These are phyloP conservation scores for Drosophila pruinosa DNA, from an alignment of 1,140 invertebrate species.

Conservation along the genomic window DNA sequence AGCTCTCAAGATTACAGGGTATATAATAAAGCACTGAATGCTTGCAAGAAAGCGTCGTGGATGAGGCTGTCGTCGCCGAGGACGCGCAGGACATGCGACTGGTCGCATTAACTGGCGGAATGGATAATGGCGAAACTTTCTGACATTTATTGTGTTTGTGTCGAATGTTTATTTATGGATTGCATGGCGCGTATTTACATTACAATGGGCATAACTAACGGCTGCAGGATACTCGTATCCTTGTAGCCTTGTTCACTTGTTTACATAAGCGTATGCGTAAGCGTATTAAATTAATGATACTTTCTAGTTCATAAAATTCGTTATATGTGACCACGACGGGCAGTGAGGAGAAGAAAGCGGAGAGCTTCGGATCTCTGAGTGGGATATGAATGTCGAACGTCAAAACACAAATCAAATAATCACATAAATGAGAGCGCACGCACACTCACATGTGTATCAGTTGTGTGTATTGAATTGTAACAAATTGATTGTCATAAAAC, in stretches of 20 bases:
- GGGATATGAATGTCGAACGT: slow-evolving; percentile 64
- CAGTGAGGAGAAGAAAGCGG: not conserved
- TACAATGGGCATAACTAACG: slow-evolving; percentile 79
- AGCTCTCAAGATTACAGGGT: not conserved
- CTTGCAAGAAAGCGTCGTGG: slow-evolving; percentile 47
- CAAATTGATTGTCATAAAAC: slow-evolving; percentile 81
- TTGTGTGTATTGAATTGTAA: slow-evolving; percentile 79
- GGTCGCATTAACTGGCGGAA: slow-evolving; percentile 65
- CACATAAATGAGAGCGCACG: slow-evolving; percentile 76
- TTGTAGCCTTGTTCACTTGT: slow-evolving; percentile 41
- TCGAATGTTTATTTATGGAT: slow-evolving; percentile 81
- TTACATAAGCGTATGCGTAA: slow-evolving; percentile 58
- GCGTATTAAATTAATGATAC: slow-evolving; percentile 82
- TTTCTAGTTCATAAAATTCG: slow-evolving; percentile 82
- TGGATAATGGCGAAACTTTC: slow-evolving; percentile 77
- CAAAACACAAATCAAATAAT: slow-evolving; percentile 81
- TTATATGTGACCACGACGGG: slow-evolving; percentile 53
- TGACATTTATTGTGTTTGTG: slow-evolving; percentile 82
- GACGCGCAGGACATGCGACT: slow-evolving; percentile 29
- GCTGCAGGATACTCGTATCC: slow-evolving; percentile 43
- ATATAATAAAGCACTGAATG: slow-evolving; percentile 58
- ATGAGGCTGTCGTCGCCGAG: slow-evolving; percentile 44
- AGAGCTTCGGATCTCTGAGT: slow-evolving; percentile 2
- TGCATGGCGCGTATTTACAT: slow-evolving; percentile 77
- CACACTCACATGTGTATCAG: slow-evolving; percentile 10